Percentiles rank a stretch among this genome's conserved stretches.
These are phyloP conservation scores for Meandrina meandrites DNA, from an alignment of 92 coral and sea anemone genomes.

Conservation along the genomic window DNA sequence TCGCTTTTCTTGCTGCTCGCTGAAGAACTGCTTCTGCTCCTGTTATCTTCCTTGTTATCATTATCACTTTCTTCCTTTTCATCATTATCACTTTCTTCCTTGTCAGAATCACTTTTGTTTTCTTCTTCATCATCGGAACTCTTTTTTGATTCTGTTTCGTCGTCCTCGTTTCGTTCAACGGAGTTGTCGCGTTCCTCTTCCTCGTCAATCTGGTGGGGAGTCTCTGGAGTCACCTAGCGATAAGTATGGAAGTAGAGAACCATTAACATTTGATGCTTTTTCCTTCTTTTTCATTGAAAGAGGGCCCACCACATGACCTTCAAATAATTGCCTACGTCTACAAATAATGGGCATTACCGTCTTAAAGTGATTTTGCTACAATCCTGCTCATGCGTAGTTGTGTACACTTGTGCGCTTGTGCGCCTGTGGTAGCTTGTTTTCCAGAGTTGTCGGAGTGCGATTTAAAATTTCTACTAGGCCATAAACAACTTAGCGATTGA, in stretches of 20 bases:
- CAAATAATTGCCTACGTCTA: too few species aligned
- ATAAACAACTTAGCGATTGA: too few species aligned
- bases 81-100: constrained; percentile 32
- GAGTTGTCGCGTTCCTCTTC: constrained; percentile 9
- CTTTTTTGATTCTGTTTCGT: constrained; percentile 8
- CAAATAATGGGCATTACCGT: too few species aligned
- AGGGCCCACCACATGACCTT: not conserved
- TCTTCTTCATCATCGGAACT: constrained; percentile 24
- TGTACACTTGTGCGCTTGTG: too few species aligned
- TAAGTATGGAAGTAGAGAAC: not conserved
- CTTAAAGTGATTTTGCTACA: too few species aligned
- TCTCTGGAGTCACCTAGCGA: not conserved
- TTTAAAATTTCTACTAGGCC: too few species aligned
- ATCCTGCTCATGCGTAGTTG: too few species aligned
- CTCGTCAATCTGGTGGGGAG: not conserved
- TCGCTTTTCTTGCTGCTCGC: constrained; percentile 23
- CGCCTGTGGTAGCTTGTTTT: too few species aligned
- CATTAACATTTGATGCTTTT: not conserved
- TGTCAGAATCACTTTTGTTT: constrained; percentile 34
- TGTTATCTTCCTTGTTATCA: not conserved
- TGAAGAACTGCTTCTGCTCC: constrained; percentile 24
- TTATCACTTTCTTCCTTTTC: constrained; percentile 38
- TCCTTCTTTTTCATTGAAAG: not conserved
- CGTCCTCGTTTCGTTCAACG: constrained; percentile 12
- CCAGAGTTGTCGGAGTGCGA: too few species aligned